Conservation (phyloP, 2,113 vertebrate genomes). For the Silurus meridionalis region DNA sequence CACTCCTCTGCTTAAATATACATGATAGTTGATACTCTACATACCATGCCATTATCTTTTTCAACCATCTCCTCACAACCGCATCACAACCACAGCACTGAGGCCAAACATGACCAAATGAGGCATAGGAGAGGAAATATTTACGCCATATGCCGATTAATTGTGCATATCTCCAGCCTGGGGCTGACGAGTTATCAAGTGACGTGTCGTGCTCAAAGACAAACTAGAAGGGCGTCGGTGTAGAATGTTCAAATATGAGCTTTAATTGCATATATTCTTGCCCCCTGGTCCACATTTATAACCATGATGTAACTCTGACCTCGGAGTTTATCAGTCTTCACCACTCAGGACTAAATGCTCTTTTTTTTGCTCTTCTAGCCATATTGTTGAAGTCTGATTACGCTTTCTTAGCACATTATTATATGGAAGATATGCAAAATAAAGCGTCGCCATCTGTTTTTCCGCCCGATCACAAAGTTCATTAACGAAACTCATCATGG, state of each 20-base stretch:
- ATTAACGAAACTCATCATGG: conserved; percentile 73
- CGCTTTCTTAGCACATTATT: neutral
- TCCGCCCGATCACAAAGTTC: conserved; percentile 49
- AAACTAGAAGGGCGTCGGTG: neutral
- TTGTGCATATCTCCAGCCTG: conserved; percentile 21
- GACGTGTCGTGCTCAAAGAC: neutral
- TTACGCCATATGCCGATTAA: conserved; percentile 22
- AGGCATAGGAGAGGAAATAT: neutral
- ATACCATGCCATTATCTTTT: neutral
- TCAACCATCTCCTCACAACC: neutral
- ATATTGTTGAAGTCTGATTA: neutral
- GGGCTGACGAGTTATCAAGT: neutral
- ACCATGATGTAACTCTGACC: neutral
- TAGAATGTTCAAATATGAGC: neutral
- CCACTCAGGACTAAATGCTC: neutral
- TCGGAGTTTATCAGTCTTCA: neutral
- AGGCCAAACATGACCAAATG: neutral
- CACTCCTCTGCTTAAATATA: neutral
- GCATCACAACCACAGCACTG: neutral
- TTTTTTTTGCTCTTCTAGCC: neutral
- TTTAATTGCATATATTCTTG: conserved; percentile 2
- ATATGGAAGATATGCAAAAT: conserved; percentile 32
- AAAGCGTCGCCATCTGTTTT: conserved; percentile 53
- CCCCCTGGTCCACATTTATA: neutral
- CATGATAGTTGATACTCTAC: neutral